A percentile compares a stretch with the other conserved stretches of the same genome.
These are phyloP conservation scores for Mesaphorura yosii DNA, from an alignment of 1,140 invertebrate genomes.

Conservation along the genomic window DNA sequence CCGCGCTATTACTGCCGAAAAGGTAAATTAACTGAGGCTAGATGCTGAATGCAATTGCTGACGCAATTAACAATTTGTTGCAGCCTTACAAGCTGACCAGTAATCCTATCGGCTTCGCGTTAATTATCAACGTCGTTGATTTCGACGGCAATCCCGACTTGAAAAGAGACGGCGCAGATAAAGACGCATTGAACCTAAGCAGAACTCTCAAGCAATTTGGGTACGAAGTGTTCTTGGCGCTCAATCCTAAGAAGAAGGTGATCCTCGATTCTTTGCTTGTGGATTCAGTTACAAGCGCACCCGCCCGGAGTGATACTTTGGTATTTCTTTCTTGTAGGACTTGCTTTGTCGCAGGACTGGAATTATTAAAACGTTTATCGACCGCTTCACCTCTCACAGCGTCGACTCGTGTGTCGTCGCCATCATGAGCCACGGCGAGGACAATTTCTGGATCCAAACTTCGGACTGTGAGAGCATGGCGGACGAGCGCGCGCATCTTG, in stretches of 20 bases:
- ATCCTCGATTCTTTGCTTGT: background rate
- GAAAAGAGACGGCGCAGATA: conserved; percentile 3
- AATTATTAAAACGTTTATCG: conserved; percentile 6
- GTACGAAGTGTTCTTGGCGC: background rate
- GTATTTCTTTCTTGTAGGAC: background rate
- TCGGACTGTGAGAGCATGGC: conserved; percentile 9
- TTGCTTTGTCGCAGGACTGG: conserved; percentile 1
- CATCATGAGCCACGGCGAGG: conserved; percentile 2
- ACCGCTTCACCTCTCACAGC: background rate
- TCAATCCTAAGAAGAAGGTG: conserved; percentile 10
- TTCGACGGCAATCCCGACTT: conserved; percentile 9
- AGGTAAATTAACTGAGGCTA: no score
- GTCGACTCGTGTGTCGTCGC: conserved; percentile 8
- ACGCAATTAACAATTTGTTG: no score
- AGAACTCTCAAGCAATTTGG: background rate
- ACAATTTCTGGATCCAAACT: conserved; percentile 4
- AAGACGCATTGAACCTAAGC: background rate
- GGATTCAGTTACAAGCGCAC: background rate
- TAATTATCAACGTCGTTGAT: conserved; percentile 8
- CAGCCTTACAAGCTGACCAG: no score
- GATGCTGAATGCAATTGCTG: no score
- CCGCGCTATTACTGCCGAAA: no score
- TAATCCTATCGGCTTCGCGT: background rate
- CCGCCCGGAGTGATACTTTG: background rate
- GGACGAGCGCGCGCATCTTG: background rate